Base-by-base conservation (phyloP, 2,797 vertebrate genomes). In the Tapirus indicus region DNA sequence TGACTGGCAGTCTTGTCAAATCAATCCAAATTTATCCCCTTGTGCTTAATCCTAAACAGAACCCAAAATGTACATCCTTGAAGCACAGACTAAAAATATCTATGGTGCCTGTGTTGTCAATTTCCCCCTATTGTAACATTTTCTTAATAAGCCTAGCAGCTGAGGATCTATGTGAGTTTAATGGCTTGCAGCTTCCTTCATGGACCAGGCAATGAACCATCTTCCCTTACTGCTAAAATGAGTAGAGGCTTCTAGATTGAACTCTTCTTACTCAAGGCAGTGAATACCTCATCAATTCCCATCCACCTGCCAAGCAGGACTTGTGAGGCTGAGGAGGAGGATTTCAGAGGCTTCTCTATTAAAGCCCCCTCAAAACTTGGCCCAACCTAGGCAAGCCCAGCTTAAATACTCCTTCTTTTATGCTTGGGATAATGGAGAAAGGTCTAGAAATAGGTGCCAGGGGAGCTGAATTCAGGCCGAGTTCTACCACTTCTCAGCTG, bases 101-200 rank as follows among this genome's bases (percentile, higher is more conserved):
- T 60, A 71, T 84, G 54, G 5, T 29, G 72, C 89, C 95, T 97
- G 97, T 18, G 72, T 98, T 96, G 96, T 97, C 77, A 91, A 98
- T 97, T 98, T 98, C 97, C 97, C 97, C 79, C 94, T 74, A 98
- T 98, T 98, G 97, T 95, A 95, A 91, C 91, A 74, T 79, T 97
- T 86, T 95, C 96, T 98, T 96, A 96, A 97, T 77, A 98, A 98
- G 94, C 38, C 89, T 95, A 97, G 72, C 85, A 98, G 97, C 96
- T 96, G 69, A 97, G 94, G 88, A 56, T 66, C 95, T 96, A 80
- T 88, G 77, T 72, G 96, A 58, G 88, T 77, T 89, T 97, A 89
- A 98, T 69, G n/a, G 78, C 91, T 95, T 96, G 38, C 75, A 97
- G 74, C 88, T 97, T 97, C 94, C 97, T 89, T 47, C 84, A 66